Conservation (phyloP, 1,140 invertebrate species). For the Mya arenaria region DNA sequence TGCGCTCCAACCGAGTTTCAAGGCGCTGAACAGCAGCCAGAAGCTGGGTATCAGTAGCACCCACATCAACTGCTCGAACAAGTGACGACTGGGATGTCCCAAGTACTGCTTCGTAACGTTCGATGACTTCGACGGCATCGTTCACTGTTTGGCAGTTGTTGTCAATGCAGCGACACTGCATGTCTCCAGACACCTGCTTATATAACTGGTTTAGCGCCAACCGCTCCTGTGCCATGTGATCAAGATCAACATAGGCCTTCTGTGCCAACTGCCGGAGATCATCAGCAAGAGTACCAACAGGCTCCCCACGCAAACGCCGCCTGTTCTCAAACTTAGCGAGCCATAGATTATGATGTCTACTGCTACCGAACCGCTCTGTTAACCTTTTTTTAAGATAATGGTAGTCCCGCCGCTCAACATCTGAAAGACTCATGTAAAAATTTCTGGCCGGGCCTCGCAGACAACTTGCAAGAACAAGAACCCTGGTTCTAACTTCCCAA, state of each 20-base stretch:
- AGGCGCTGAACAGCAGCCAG: not conserved
- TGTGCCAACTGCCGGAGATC: not conserved
- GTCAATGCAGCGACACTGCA: slow-evolving; percentile 15
- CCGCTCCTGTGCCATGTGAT: too few species aligned
- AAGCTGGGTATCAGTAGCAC: not conserved
- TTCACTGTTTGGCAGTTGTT: slow-evolving; percentile 3
- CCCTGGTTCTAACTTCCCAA: not conserved
- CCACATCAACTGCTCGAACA: not conserved
- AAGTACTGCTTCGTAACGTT: not conserved
- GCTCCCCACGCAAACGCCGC: not conserved
- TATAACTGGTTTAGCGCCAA: slow-evolving; percentile 18
- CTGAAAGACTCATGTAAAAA: slow-evolving; percentile 10
- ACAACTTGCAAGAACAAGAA: not conserved
- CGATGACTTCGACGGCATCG: not conserved
- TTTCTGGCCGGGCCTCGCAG: not conserved
- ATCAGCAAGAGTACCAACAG: not conserved
- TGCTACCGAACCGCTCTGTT: not conserved
- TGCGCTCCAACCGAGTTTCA: not conserved
- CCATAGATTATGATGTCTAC: not conserved
- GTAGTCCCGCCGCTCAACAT: not conserved
- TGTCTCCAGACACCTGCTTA: not conserved
- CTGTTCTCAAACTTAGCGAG: not conserved
- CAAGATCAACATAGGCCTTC: slow-evolving; percentile 1
- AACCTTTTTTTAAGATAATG: not conserved
- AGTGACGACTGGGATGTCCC: not conserved